Base-by-base conservation (phyloP, 2,888 invertebrate species). In the Melanostoma mellinum region DNA sequence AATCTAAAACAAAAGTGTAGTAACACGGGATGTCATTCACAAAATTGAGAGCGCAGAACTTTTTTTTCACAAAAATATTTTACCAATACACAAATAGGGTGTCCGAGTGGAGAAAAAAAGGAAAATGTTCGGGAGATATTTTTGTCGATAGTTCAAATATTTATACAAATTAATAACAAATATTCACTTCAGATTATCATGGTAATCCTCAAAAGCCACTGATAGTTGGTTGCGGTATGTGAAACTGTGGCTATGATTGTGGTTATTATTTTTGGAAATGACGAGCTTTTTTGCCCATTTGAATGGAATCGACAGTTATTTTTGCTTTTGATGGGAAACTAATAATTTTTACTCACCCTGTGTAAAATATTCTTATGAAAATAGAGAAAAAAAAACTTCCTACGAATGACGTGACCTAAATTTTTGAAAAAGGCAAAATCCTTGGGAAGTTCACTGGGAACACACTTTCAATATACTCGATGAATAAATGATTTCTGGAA, bases 401-500 rank as follows among this genome's bases (percentile, higher is more conserved):
- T 46, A 71, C 50, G 40, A 67, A 63, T 84, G 20, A 78, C 78
- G 78, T 84, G 84, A 84, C 84, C 84, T 67, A 84, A 44, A 78
- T 84, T 50, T 46, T 60, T 48, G 44, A 52, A 40, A 36, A 32
- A 20, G 48, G 20, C 4, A 6, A 50, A 44, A 10, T 35, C 44
- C 55, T 48, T 40, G 6, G n/a, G 50, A 77, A 73, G 63, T 68
- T 68, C 52, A 68, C 55, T 56, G 63, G 75, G 53, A 73, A 55
- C 58, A 30, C 58, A 35, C 73, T 60, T 69, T 74, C 84, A 78
- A 84, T 84, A 58, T 74, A 65, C 74, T 74, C 74, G 65, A 78
- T 84, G 84, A 84, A 84, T 84, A 84, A 84, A 75, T 84, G 74
- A 84, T 84, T 78, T 55, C 68, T 42, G 30, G 53, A 71, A 60